Conservation (phyloP, 2,113 vertebrate species). For the Zosterops hypoxanthus region DNA sequence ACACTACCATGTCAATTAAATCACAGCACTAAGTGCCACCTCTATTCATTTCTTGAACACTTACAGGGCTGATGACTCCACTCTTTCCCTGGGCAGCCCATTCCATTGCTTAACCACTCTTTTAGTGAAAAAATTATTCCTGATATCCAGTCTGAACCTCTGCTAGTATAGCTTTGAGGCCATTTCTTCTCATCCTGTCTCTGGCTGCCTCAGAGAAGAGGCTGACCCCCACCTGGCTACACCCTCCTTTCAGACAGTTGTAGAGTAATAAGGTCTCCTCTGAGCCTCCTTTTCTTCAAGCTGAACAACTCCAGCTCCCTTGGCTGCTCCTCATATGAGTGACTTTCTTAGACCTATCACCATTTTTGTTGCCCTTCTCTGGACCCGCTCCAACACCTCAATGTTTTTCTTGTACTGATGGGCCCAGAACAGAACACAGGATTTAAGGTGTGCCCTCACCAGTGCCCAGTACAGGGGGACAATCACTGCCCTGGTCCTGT, state of each 20-base stretch:
- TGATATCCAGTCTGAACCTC: not conserved
- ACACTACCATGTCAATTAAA: not conserved
- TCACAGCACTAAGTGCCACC: not conserved
- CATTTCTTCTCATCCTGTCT: not conserved
- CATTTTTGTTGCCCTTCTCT: not conserved
- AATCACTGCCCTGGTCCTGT: not conserved
- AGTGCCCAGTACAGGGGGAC: not conserved
- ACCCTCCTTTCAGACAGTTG: not conserved
- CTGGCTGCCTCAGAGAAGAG: not conserved
- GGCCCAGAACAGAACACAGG: not conserved
- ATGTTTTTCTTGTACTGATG: not conserved
- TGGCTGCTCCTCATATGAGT: not conserved
- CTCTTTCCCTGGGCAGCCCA: not conserved
- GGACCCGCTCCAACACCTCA: fast-evolving
- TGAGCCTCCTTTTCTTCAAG: not conserved
- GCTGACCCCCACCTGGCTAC: not conserved
- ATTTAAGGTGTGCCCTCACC: not conserved
- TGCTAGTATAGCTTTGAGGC: not conserved
- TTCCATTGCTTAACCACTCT: not conserved
- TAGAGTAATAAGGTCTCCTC: not conserved
- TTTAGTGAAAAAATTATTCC: not conserved
- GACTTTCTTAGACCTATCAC: not conserved
- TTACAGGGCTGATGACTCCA: not conserved
- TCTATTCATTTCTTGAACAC: not conserved
- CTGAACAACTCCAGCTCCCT: not conserved